These are phyloP conservation scores for Chloebia gouldiae DNA, from an alignment of 2,113 vertebrate genomes.

Conservation along the genomic window DNA sequence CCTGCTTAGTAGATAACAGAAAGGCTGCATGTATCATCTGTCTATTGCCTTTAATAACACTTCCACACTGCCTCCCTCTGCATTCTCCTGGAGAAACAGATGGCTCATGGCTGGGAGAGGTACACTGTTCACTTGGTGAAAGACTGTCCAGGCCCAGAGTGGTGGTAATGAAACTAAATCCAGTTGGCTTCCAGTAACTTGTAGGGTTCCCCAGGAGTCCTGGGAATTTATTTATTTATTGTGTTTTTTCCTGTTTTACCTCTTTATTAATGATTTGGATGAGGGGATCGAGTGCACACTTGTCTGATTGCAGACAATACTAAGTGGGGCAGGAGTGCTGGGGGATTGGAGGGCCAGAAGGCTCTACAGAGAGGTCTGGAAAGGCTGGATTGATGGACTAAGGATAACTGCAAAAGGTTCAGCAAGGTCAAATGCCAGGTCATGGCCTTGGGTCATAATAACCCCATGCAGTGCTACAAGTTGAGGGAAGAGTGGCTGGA, in stretches of 20 bases:
- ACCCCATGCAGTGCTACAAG: neutral
- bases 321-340: neutral
- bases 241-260: neutral
- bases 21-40: neutral
- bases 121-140: too few relatives aligned
- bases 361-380: neutral
- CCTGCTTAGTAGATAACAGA: neutral
- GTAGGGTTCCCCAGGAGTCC: neutral
- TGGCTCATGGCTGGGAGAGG: neutral
- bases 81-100: neutral
- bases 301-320: neutral
- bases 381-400: neutral
- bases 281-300: neutral
- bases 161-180: neutral
- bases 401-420: neutral
- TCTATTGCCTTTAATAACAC: neutral
- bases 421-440: too few relatives aligned
- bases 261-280: neutral
- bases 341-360: neutral
- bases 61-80: neutral
- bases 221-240: too few relatives aligned
- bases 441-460: neutral
- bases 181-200: neutral
- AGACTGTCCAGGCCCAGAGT: neutral
- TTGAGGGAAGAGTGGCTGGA: neutral